Evolutionary conservation across 2,797 vertebrate species (phyloP), one percentile per base, ranked within the genome.

Genomic region (Etheostoma perlongum): DNA sequence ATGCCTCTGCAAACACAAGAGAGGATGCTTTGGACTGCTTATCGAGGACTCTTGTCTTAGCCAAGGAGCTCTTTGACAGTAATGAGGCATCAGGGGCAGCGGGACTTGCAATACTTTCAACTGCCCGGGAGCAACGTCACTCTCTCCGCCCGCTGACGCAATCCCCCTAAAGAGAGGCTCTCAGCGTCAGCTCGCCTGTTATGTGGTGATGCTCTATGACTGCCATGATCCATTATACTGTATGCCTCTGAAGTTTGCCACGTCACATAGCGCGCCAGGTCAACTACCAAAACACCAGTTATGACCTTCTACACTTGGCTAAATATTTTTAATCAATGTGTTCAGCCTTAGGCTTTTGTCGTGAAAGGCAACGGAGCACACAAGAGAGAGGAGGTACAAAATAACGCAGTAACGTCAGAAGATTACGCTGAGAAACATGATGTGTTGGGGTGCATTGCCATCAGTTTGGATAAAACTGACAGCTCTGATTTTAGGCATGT

Each of bases 111-210:
- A 78, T 33, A 79, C 70, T 73, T 77, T 84, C 74, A 81, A 87
- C 84, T 87, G 81, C 76, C 64, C 54, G 64, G 47, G 19, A 80
- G 72, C 84, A 83, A 90, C 69, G 68, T 88, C 88, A 88, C 75
- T 33, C 47, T 46, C 72, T 79, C 65, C 76, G 79, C 63, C 44
- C 2, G 70, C 86, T 92, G 89, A 92, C 76, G 82, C 85, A 91
- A 89, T 57, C 67, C 52, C 48, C 49, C 78, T 69, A 70, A 79
- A 85, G 83, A 85, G 81, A 79, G 81, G 79, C 74, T 88, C 75
- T 80, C 36, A 72, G 80, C 72, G 2, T 88, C 86, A 81, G 86
- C 62, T 21, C 30, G 53, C 27, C 71, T 70, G 47, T 82, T 65
- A 87, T 81, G 82, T 67, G 68, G 25, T 57, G 5, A 68, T 58